Evolutionary conservation across 2,888 invertebrate genomes (phyloP).

Genomic region (Teinopalpus imperialis): DNA sequence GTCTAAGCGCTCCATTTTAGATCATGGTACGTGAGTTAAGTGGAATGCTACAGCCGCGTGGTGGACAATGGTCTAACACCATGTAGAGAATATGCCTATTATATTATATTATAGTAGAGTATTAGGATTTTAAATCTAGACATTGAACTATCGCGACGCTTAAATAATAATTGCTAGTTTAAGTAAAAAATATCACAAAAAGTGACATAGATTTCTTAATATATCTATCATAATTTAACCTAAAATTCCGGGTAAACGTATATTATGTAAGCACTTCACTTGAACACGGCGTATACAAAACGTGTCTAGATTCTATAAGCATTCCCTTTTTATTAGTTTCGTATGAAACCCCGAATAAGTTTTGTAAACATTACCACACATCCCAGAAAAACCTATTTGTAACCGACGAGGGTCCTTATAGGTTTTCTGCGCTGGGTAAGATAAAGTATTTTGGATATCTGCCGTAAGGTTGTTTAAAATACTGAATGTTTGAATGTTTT

Average conservation of each 20-base stretch:
- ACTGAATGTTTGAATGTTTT: conserved; percentile 5
- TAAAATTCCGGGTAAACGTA: not conserved
- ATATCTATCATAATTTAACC: not conserved
- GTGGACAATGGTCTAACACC: too few relatives aligned
- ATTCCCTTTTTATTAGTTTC: conserved; percentile 22
- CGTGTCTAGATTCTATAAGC: conserved; percentile 23
- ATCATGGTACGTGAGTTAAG: too few relatives aligned
- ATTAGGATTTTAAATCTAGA: too few relatives aligned
- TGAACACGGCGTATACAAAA: conserved; percentile 12
- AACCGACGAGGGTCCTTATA: conserved; percentile 18
- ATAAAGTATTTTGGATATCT: conserved; percentile 11
- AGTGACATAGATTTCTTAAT: not conserved
- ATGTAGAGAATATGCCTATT: too few relatives aligned
- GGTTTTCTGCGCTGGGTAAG: conserved; percentile 14
- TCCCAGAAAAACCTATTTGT: conserved; percentile 16
- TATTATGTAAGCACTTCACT: conserved; percentile 11
- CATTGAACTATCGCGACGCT: too few relatives aligned
- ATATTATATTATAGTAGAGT: too few relatives aligned
- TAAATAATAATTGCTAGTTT: too few relatives aligned
- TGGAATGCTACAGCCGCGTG: too few relatives aligned
- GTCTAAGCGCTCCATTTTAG: too few relatives aligned
- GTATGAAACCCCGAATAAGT: conserved; percentile 13
- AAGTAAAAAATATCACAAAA: too few relatives aligned
- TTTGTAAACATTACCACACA: conserved; percentile 19
- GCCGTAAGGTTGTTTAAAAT: conserved; percentile 17